These are phyloP conservation scores for Parotia lawesii DNA, from an alignment of 2,113 vertebrate species.

Conservation along the genomic window DNA sequence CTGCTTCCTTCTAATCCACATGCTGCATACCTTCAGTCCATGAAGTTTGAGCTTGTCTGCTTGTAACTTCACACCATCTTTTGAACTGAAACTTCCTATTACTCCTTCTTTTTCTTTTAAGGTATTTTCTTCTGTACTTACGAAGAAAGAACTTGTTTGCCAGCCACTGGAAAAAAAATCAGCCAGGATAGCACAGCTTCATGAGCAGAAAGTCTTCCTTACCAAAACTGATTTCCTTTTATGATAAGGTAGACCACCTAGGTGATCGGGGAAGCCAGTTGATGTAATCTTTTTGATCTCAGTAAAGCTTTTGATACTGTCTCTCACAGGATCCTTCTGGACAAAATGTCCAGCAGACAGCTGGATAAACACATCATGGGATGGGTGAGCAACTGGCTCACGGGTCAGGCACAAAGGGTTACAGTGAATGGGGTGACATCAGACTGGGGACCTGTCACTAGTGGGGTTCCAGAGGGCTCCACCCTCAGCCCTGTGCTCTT, in stretches of 20 bases:
- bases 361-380: not conserved
- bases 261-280: not conserved
- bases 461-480: not conserved
- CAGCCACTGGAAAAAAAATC: fast-evolving
- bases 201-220: not conserved
- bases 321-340: not conserved
- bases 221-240: not conserved
- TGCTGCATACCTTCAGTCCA: not conserved
- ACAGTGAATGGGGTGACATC: not conserved
- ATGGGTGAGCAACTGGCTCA: not conserved
- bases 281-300: not conserved
- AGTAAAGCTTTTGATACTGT: not conserved
- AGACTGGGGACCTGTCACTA: not conserved
- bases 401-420: fast-evolving
- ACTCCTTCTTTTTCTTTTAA: not conserved
- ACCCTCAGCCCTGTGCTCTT: fast-evolving
- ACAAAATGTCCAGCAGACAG: not conserved
- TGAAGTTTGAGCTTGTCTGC: not conserved
- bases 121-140: not conserved
- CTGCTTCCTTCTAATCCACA: not conserved
- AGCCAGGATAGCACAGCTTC: not conserved
- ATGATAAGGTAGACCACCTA: not conserved
- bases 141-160: not conserved
- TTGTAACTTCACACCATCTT: not conserved
- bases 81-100: not conserved